Evolutionary conservation across 2,797 vertebrate species (phyloP).

Genomic region (Trachurus trachurus): DNA sequence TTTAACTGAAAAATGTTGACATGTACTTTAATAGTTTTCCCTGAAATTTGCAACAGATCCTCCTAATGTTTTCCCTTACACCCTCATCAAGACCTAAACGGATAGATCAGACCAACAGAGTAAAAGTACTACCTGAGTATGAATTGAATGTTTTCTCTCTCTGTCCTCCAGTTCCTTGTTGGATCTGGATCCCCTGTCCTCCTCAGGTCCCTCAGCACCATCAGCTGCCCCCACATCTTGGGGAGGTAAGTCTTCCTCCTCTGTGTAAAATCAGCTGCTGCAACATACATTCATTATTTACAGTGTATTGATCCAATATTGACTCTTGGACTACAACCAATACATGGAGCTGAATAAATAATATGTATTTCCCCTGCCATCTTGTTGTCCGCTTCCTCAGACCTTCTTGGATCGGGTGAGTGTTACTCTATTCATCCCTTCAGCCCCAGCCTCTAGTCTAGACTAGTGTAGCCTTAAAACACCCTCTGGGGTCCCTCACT

Average conservation of each 20-base stretch:
- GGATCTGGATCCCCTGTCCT: constrained; percentile 94
- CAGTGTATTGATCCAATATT: background rate
- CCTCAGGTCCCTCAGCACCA: constrained; percentile 87
- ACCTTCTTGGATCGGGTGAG: constrained; percentile 88
- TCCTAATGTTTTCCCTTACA: background rate
- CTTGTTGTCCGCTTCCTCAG: constrained; percentile 62
- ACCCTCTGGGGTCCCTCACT: constrained; percentile 28
- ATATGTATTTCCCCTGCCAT: background rate
- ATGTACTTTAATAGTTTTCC: background rate
- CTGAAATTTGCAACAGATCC: background rate
- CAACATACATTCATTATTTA: background rate
- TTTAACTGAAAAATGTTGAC: background rate
- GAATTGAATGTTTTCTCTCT: background rate
- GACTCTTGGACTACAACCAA: background rate
- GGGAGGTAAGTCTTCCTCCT: constrained; percentile 90
- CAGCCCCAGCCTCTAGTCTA: constrained; percentile 31
- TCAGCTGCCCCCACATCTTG: constrained; percentile 91
- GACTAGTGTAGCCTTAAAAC: constrained; percentile 24
- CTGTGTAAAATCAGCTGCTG: background rate
- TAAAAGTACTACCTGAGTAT: background rate
- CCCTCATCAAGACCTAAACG: background rate
- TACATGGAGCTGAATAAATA: background rate
- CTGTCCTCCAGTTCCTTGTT: constrained; percentile 90
- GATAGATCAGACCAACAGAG: background rate
- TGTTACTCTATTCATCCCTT: constrained; percentile 5